Evolutionary conservation across 2,113 vertebrate genomes (phyloP), one percentile per base, ranked within the genome.

Genomic region (Corythoichthys intestinalis): DNA sequence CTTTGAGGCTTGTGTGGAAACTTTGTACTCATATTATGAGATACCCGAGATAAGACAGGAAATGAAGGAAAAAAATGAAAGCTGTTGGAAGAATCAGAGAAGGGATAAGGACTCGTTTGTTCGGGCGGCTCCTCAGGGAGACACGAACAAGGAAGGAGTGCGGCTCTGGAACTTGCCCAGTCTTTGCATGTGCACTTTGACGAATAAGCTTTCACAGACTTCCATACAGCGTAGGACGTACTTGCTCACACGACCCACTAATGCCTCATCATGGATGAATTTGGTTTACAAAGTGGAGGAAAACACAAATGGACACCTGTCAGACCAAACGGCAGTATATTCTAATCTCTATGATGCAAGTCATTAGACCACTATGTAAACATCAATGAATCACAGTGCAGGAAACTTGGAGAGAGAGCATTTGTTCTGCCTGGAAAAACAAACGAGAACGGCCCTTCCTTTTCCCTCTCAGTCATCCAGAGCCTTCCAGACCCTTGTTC

Each of bases 101-200:
- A 17, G 35, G 79, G 48, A 88, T 86, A 84, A 83, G 82, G 75
- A 57, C 71, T 76, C 62, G 67, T 62, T 86, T 88, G 81, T 90
- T 34, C 64, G 39, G 35, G 2, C 28, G 5, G 12, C 28, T 66
- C 54, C 39, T 38, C 52, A 67, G 72, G 50, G 69, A 75, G 48
- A 63, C 12, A 41, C 76, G 38, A 20, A 44, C 44, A 66, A 41
- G 39, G 28, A 28, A 66, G 74, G 75, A 62, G 28, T 65, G 20
- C n/a, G 58, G 67, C 65, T 70, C 67, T 78, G 68, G 37, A 49
- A 50, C 68, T 65, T 69, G 67, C 11, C 52, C 58, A 66, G 39
- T 50, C n/a, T 56, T 57, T 57, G 28, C 56, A 35, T 4, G 2
- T 37, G 56, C 4, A 14, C 34, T 13, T 14, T 37, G 11, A 14